Conservation (phyloP, 2,797 vertebrate genomes). For the Lutjanus campechanus region DNA sequence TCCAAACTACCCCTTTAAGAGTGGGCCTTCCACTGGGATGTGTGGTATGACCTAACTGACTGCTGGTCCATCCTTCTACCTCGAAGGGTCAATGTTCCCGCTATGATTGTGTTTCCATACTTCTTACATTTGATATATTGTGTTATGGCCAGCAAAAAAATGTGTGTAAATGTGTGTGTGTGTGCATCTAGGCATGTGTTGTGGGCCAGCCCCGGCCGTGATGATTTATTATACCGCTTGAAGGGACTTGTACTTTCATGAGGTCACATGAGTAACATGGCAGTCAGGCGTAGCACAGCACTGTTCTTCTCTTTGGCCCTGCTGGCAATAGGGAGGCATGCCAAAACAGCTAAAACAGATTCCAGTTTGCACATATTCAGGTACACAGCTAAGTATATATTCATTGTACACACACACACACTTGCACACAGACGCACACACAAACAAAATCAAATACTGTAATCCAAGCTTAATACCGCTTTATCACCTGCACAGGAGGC, state of each 20-base stretch:
- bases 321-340: conserved; percentile 52
- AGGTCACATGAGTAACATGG: conserved; percentile 74
- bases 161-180: conserved; percentile 9
- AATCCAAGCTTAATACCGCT: conserved; percentile 59
- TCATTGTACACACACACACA: conserved; percentile 12
- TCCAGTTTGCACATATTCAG: conserved; percentile 52
- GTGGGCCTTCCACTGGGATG: background rate
- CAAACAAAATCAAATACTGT: conserved; percentile 58
- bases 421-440: background rate
- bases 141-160: conserved; percentile 24
- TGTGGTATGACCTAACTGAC: conserved; percentile 25
- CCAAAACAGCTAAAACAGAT: conserved; percentile 56
- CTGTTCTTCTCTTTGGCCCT: conserved; percentile 51
- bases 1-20: too few species aligned
- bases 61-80: conserved; percentile 12
- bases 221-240: conserved; percentile 82
- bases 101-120: conserved; percentile 42
- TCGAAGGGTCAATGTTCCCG: conserved; percentile 22
- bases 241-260: conserved; percentile 75
- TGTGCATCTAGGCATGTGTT: conserved; percentile 39
- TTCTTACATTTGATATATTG: conserved; percentile 43
- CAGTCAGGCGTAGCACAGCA: conserved; percentile 54
- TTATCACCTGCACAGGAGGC: conserved; percentile 67
- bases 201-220: conserved; percentile 48
- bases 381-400: conserved; percentile 40